Evolutionary conservation across 2,113 vertebrate genomes (phyloP).

Genomic region (Rutilus rutilus): DNA sequence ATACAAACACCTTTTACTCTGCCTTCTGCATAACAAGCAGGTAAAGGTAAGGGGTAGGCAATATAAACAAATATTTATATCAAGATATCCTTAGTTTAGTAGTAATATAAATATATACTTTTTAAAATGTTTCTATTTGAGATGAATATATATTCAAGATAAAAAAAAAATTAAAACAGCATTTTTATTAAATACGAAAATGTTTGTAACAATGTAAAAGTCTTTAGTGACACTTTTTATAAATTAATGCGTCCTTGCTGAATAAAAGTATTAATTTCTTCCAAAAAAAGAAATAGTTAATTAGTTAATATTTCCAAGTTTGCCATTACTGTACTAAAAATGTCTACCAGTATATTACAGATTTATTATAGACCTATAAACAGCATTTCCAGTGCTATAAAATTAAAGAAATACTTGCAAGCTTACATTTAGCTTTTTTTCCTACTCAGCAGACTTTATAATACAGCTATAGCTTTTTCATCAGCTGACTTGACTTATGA

Average conservation of each 20-base stretch:
- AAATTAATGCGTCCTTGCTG: too few relatives aligned
- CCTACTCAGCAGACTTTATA: background rate
- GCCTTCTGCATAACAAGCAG: background rate
- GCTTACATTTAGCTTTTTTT: background rate
- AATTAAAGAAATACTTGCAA: background rate
- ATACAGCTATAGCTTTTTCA: background rate
- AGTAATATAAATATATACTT: background rate
- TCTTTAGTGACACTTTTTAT: too few relatives aligned
- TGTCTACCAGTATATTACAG: too few relatives aligned
- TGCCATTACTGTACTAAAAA: too few relatives aligned
- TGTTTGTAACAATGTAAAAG: too few relatives aligned
- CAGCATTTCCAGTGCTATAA: background rate
- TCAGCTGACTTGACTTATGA: background rate
- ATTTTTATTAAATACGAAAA: too few relatives aligned
- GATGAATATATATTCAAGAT: too few relatives aligned
- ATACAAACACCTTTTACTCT: background rate
- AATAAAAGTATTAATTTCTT: too few relatives aligned
- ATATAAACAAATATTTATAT: conserved; percentile 7
- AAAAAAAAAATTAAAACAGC: too few relatives aligned
- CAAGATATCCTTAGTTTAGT: background rate
- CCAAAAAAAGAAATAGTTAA: too few relatives aligned
- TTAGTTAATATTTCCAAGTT: too few relatives aligned
- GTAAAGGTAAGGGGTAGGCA: background rate
- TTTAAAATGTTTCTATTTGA: background rate
- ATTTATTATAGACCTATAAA: too few relatives aligned